These are phyloP conservation scores for Anser cygnoides DNA, from an alignment of 2,113 vertebrate species.

Conservation along the genomic window DNA sequence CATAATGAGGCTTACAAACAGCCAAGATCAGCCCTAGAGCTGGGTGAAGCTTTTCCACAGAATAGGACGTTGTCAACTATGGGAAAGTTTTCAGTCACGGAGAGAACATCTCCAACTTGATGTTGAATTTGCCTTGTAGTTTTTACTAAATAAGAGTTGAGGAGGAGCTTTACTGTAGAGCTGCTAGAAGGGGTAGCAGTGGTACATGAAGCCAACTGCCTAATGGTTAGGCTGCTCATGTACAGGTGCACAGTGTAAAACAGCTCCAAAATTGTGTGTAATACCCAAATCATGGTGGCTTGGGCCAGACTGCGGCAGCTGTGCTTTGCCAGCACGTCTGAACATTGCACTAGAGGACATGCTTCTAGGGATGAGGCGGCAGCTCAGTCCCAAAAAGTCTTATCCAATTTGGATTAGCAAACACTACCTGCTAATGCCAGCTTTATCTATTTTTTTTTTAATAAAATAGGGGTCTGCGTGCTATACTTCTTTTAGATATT, in stretches of 20 bases:
- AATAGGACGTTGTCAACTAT: background rate
- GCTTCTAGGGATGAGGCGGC: background rate
- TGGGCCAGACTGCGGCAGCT: background rate
- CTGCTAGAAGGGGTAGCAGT: background rate
- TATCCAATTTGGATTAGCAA: background rate
- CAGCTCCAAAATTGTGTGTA: background rate
- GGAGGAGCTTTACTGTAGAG: background rate
- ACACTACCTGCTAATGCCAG: background rate
- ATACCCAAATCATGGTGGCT: background rate
- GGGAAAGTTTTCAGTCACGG: background rate
- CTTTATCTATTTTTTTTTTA: background rate
- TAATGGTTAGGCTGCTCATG: background rate
- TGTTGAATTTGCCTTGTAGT: background rate
- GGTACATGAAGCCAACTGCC: background rate
- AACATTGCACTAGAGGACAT: background rate
- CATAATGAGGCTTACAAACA: background rate
- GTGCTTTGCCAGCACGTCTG: background rate
- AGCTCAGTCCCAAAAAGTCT: background rate
- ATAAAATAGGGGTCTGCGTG: background rate
- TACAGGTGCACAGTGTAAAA: background rate
- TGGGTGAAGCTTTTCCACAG: background rate
- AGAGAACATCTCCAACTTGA: background rate
- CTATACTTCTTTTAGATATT: background rate
- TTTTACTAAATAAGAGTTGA: background rate
- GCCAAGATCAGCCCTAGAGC: accelerated